These are phyloP conservation scores for Buathra laborator DNA, from an alignment of 2,888 invertebrate species.

Conservation along the genomic window DNA sequence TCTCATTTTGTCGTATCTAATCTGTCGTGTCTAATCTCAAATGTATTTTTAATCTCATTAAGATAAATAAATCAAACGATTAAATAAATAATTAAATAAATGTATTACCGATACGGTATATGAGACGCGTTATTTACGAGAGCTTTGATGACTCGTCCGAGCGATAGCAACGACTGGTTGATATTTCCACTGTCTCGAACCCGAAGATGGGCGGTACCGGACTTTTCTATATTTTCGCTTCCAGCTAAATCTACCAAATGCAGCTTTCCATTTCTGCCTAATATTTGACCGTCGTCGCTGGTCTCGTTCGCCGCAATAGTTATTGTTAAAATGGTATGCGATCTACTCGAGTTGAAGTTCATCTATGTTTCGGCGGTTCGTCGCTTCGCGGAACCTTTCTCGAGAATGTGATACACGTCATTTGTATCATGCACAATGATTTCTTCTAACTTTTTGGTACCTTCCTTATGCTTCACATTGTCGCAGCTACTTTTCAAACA, in stretches of 20 bases:
- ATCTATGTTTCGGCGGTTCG: slow-evolving; percentile 97
- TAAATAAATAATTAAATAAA: too few relatives aligned
- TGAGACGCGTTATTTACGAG: slow-evolving; percentile 97
- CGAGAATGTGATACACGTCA: slow-evolving; percentile 95
- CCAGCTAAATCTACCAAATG: slow-evolving; percentile 99
- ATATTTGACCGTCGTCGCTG: slow-evolving; percentile 94
- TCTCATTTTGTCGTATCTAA: too few relatives aligned
- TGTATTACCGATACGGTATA: slow-evolving; percentile 93
- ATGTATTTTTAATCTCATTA: too few relatives aligned
- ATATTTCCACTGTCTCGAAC: slow-evolving; percentile 98
- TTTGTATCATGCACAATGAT: slow-evolving; percentile 95
- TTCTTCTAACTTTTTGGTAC: slow-evolving; percentile 96
- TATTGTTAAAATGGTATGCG: slow-evolving; percentile 98
- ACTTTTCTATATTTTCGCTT: slow-evolving; percentile 98
- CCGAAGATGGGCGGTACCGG: slow-evolving; percentile 95
- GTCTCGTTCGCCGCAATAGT: slow-evolving; percentile 97
- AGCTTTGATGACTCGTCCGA: slow-evolving; percentile 97
- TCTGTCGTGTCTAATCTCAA: too few relatives aligned
- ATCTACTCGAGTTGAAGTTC: slow-evolving; percentile 97
- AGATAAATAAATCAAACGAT: too few relatives aligned
- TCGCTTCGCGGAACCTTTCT: slow-evolving; percentile 94
- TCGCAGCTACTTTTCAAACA: slow-evolving; percentile 88
- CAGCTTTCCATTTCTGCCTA: slow-evolving; percentile 98
- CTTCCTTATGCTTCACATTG: slow-evolving; percentile 93
- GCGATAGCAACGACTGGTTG: slow-evolving; percentile 96